Percentiles rank a stretch among this genome's conserved stretches.
phyloP scores from a whole-genome alignment of 2,113 vertebrate species.

The Urocolius indicus region DNA sequence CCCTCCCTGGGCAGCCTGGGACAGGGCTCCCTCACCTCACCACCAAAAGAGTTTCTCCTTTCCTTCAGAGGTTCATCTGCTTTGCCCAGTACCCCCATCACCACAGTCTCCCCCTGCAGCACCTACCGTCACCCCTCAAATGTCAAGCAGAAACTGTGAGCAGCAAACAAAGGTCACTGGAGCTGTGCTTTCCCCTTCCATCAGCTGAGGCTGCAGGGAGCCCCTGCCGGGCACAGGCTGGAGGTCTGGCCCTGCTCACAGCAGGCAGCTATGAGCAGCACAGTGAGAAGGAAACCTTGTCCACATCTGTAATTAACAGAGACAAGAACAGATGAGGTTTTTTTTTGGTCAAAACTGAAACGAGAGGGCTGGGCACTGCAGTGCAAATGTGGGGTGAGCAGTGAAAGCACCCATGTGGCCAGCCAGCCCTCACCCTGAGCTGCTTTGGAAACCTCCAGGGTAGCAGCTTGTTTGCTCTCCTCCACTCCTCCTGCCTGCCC shows the following conservation, averaged over 20 bases:
- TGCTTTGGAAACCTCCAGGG: background rate
- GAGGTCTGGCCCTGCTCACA: background rate
- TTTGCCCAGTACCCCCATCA: background rate
- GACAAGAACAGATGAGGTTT: background rate
- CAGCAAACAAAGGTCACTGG: conserved; percentile 8
- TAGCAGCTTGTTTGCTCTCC: background rate
- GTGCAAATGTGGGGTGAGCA: background rate
- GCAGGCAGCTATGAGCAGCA: rapidly evolving
- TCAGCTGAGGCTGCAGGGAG: background rate
- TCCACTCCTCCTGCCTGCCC: background rate
- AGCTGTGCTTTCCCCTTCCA: rapidly evolving
- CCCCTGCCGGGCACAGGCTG: background rate
- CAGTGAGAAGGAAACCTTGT: background rate
- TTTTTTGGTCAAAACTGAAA: background rate
- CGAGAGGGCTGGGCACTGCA: background rate
- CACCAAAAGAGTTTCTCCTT: too few relatives aligned
- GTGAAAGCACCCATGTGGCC: rapidly evolving
- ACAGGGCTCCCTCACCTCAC: too few relatives aligned
- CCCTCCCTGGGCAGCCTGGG: too few relatives aligned
- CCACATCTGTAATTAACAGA: rapidly evolving
- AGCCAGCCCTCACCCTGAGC: background rate
- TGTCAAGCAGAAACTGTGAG: background rate
- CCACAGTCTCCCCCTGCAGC: background rate
- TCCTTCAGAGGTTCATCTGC: background rate
- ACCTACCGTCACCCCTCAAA: background rate